These are phyloP conservation scores for Tetranychus cinnabarinus DNA, from an alignment of 1,140 invertebrate genomes.

Conservation along the genomic window DNA sequence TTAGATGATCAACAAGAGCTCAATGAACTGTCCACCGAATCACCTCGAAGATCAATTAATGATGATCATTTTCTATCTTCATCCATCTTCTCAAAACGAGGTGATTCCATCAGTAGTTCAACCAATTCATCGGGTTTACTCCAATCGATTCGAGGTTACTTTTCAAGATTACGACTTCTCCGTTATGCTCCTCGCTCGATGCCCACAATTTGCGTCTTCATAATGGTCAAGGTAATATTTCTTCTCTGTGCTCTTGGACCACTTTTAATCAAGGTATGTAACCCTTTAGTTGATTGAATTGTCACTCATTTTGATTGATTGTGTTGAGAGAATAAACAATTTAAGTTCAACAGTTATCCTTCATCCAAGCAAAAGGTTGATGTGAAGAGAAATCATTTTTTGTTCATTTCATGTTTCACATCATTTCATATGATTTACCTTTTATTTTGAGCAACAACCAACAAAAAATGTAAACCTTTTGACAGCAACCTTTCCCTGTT, in stretches of 20 bases:
- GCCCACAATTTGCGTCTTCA: slow-evolving; percentile 5
- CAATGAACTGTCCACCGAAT: not conserved
- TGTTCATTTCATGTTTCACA: too few species aligned
- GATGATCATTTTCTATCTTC: not conserved
- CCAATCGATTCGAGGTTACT: not conserved
- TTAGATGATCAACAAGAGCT: slow-evolving; percentile 3
- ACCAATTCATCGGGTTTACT: not conserved
- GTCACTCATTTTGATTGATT: too few species aligned
- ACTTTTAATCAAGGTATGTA: slow-evolving; percentile 3
- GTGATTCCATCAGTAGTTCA: not conserved
- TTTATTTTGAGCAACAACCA: too few species aligned
- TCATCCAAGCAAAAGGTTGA: too few species aligned
- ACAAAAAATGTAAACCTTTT: too few species aligned
- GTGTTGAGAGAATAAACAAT: too few species aligned
- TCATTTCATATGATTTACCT: too few species aligned
- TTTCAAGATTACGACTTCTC: not conserved
- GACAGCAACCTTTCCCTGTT: too few species aligned
- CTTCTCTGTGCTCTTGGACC: slow-evolving; percentile 9
- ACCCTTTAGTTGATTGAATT: too few species aligned
- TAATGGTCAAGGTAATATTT: slow-evolving; percentile 4
- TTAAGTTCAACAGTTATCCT: too few species aligned
- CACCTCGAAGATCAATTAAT: not conserved
- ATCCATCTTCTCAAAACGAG: not conserved
- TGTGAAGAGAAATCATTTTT: too few species aligned
- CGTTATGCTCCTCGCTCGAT: slow-evolving; percentile 3